These are phyloP conservation scores for Dendropsophus ebraccatus DNA, from an alignment of 2,113 vertebrate genomes.

Conservation along the genomic window DNA sequence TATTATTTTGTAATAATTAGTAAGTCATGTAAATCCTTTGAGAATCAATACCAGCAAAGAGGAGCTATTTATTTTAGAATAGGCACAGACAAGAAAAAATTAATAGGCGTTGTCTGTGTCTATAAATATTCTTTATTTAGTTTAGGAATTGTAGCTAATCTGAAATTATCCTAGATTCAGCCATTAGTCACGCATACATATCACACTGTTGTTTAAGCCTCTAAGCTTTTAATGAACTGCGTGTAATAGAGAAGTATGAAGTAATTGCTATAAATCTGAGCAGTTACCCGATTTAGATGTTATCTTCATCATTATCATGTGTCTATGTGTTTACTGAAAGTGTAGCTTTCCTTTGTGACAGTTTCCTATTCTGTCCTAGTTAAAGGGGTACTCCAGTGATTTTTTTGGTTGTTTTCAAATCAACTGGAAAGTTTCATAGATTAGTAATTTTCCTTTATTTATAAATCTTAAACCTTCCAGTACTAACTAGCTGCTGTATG, in stretches of 20 bases:
- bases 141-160: background rate
- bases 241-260: background rate
- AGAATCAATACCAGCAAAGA: background rate
- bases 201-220: background rate
- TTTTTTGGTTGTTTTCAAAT: too few relatives aligned
- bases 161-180: background rate
- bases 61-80: slow-evolving; percentile 5
- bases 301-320: background rate
- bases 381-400: background rate
- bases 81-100: slow-evolving; percentile 8
- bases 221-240: slow-evolving; percentile 2
- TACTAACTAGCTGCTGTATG: too few relatives aligned
- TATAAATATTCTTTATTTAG: slow-evolving; percentile 1
- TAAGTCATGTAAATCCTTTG: background rate
- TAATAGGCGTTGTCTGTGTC: background rate
- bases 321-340: background rate
- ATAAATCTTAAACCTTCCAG: too few relatives aligned
- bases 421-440: too few relatives aligned
- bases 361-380: background rate
- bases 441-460: too few relatives aligned
- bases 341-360: background rate
- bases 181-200: slow-evolving; percentile 16
- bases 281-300: background rate
- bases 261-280: slow-evolving; percentile 21
- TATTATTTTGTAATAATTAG: background rate